Evolutionary conservation across 2,797 vertebrate species (phyloP).

Genomic region (Taenioides sp.): DNA sequence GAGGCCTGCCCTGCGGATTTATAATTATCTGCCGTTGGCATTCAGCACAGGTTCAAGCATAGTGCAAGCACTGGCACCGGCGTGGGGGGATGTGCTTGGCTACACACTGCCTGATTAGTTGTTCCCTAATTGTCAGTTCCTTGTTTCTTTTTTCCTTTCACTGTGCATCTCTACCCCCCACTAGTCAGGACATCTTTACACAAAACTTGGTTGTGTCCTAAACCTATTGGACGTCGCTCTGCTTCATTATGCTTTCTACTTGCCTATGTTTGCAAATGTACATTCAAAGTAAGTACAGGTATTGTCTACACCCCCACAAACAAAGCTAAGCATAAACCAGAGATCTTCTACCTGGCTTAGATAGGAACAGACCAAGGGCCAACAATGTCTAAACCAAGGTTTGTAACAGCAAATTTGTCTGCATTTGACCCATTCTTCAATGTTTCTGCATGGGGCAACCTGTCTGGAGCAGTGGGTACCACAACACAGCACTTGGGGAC

Average conservation of each 20-base stretch:
- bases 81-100: conserved; percentile 76
- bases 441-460: too few relatives aligned
- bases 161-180: conserved; percentile 19
- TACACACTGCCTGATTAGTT: conserved; percentile 80
- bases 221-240: conserved; percentile 22
- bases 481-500: too few relatives aligned
- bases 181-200: conserved; percentile 51
- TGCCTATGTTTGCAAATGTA: background rate
- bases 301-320: background rate
- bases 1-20: conserved; percentile 75
- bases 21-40: conserved; percentile 83
- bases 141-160: conserved; percentile 68
- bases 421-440: too few relatives aligned
- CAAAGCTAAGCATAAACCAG: background rate
- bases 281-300: background rate
- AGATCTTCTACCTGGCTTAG: background rate
- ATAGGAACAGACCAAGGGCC: background rate
- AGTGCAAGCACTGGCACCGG: conserved; percentile 79
- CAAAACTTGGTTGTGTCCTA: conserved; percentile 52
- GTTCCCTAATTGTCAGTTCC: conserved; percentile 79
- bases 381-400: too few relatives aligned
- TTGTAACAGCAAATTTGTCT: too few relatives aligned
- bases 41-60: conserved; percentile 81
- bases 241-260: conserved; percentile 16
- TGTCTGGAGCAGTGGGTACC: too few relatives aligned